Evolutionary conservation across 2,888 invertebrate species (phyloP).

Genomic region (Pseudolycoriella hygida): DNA sequence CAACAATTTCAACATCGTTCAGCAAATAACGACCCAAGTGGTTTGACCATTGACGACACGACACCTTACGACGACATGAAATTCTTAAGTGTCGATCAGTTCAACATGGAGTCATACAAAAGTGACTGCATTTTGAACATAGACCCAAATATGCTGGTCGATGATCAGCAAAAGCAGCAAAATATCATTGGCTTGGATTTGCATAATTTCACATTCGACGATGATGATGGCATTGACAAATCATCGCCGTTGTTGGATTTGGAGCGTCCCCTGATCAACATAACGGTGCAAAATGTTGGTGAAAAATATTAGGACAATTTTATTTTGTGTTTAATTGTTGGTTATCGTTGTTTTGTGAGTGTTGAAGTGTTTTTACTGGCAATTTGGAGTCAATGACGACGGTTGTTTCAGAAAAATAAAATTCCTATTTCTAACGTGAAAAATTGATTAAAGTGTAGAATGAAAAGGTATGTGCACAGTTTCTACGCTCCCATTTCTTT

Average conservation of each 20-base stretch:
- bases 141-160: constrained; percentile 20
- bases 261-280: constrained; percentile 24
- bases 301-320: too few relatives aligned
- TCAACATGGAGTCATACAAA: constrained; percentile 29
- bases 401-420: too few relatives aligned
- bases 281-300: constrained; percentile 9
- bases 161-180: constrained; percentile 1
- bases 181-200: constrained; percentile 6
- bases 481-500: too few relatives aligned
- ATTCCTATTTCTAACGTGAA: too few relatives aligned
- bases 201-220: constrained; percentile 4
- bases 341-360: too few relatives aligned
- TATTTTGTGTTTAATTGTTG: too few relatives aligned
- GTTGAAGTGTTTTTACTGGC: too few relatives aligned
- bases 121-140: constrained; percentile 28
- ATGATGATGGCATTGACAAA: constrained; percentile 11
- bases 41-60: constrained; percentile 25
- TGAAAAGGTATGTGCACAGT: too few relatives aligned
- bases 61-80: constrained; percentile 29
- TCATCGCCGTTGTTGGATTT: constrained; percentile 23
- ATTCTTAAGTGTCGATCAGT: constrained; percentile 29
- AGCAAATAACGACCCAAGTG: constrained; percentile 21
- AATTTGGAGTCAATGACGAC: too few relatives aligned
- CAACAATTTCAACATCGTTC: background rate
- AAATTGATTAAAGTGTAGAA: too few relatives aligned